Evolutionary conservation across 2,888 invertebrate species (phyloP), one percentile per base, ranked within the genome.

Genomic region (Prosopocoilus inquinatus): DNA sequence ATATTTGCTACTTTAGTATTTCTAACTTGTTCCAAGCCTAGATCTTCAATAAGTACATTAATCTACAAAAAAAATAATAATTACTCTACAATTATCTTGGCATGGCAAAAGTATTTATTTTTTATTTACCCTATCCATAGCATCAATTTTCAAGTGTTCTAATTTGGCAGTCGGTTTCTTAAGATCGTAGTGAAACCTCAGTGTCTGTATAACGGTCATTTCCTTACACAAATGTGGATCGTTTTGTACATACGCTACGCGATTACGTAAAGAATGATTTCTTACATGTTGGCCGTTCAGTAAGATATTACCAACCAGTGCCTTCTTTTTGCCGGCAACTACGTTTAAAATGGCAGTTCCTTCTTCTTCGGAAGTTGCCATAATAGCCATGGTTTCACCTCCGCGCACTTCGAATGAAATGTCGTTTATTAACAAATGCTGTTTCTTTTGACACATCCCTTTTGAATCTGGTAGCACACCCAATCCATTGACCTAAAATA

Each of bases 331-430:
- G 9, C 94, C 93, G n/a, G 93, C 88, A 53, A 96, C 77, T 0
- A 91, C 87, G 69, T 94, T 90, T 50, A 95, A 79, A n/a, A 96
- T 79, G 0, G 89, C 87, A 0, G 91, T 90, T 9, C 94, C 93
- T 75, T 96, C 95, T 38, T 84, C 83, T 66, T 91, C 93, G 11
- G 89, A 87, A 0, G 96, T 96, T 1, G 95, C 89, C 85, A 96
- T 86, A 15, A 96, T 84, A 2, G 94, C 95, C 67, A 96, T 80
- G 43, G 96, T 84, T 78, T 96, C 96, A 2, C 95, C 94, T 0
- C 94, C 94, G 64, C 90, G 88, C 20, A 91, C 90, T 76, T 96
- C 96, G 66, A 96, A 86, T 28, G 91, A 90, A 7, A 96, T 81
- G 2, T 89, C 88, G 47, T 90, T 77, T 47, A 77, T 66, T 2